phyloP scores from a whole-genome alignment of 2,888 invertebrate genomes.

The Cephus spinipes region DNA sequence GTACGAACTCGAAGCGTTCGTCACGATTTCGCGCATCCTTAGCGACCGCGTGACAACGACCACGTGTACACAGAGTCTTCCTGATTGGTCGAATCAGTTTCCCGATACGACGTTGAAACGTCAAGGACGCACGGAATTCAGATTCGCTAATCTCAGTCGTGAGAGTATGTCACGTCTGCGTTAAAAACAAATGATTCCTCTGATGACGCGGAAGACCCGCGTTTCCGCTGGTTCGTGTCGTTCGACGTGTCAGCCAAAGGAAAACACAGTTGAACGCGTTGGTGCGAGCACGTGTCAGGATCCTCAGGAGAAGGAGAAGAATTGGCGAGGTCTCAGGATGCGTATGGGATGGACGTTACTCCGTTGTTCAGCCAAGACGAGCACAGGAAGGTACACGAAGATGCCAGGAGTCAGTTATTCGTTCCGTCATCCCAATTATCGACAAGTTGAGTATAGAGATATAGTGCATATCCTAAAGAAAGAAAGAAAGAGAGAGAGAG shows the following conservation, averaged over 20 bases:
- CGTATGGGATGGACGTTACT: background rate
- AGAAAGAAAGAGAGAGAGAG: slow-evolving; percentile 17
- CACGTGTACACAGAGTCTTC: slow-evolving; percentile 33
- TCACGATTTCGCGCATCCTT: background rate
- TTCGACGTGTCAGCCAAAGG: background rate
- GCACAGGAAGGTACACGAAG: background rate
- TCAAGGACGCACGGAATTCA: slow-evolving; percentile 17
- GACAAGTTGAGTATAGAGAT: background rate
- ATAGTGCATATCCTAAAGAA: background rate
- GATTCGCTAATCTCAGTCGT: slow-evolving; percentile 23
- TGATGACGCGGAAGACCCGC: background rate
- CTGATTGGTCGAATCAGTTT: background rate
- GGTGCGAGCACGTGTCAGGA: background rate
- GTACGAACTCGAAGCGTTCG: background rate
- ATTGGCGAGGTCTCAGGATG: background rate
- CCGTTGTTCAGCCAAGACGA: background rate
- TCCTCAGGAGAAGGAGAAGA: background rate
- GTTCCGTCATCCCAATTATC: background rate
- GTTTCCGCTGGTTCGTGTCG: background rate
- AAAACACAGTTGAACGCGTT: background rate
- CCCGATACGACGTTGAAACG: background rate
- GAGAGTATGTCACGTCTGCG: background rate
- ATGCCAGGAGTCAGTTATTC: background rate
- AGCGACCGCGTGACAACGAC: slow-evolving; percentile 40
- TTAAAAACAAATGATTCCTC: slow-evolving; percentile 3